phyloP scores from a whole-genome alignment of 2,888 invertebrate species.

The Thumatha senex region DNA sequence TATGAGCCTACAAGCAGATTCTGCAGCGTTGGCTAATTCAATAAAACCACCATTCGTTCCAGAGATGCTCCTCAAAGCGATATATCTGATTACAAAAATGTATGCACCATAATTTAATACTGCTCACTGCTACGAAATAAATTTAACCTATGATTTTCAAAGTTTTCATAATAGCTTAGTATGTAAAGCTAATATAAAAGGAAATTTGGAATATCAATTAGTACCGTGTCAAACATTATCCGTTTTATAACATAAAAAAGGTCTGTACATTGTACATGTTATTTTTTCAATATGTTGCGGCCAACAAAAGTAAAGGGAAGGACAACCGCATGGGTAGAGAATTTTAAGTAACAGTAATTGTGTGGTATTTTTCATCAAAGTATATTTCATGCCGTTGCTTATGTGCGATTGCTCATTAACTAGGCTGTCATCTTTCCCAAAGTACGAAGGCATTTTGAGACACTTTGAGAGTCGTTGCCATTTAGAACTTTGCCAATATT shows the following conservation, averaged over 20 bases:
- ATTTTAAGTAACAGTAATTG: too few relatives aligned
- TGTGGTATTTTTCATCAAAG: too few relatives aligned
- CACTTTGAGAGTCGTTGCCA: constrained; percentile 30
- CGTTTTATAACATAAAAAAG: too few relatives aligned
- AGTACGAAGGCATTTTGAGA: constrained; percentile 15
- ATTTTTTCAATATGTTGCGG: too few relatives aligned
- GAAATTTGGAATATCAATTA: too few relatives aligned
- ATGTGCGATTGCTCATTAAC: too few relatives aligned
- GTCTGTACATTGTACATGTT: neutral
- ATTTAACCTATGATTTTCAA: constrained; percentile 15
- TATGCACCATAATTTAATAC: constrained; percentile 47
- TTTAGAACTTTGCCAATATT: constrained; percentile 40
- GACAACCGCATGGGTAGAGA: too few relatives aligned
- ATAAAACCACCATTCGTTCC: constrained; percentile 39
- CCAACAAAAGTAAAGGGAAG: too few relatives aligned
- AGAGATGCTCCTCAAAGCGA: constrained; percentile 37
- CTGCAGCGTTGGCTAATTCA: constrained; percentile 40
- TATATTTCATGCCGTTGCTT: too few relatives aligned
- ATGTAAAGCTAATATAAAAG: too few relatives aligned
- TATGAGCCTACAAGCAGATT: constrained; percentile 12
- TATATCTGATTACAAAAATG: constrained; percentile 55
- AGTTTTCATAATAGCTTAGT: too few relatives aligned
- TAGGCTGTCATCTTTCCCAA: constrained; percentile 13
- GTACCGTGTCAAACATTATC: too few relatives aligned
- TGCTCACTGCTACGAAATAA: constrained; percentile 23